phyloP scores from a whole-genome alignment of 2,797 vertebrate genomes.

The Sebastes cheni region DNA sequence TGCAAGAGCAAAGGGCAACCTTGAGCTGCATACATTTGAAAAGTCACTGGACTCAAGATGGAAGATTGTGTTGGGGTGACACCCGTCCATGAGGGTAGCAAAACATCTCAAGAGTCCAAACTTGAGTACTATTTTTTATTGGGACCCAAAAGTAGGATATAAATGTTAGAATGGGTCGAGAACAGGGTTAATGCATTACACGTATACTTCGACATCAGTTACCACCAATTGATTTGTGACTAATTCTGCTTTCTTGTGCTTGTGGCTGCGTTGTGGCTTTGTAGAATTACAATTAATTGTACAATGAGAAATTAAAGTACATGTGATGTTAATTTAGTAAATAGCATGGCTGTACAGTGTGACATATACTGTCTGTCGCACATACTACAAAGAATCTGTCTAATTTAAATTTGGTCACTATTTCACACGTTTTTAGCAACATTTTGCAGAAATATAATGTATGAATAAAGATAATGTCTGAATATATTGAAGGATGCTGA shows the following conservation, averaged over 20 bases:
- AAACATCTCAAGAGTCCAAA: background rate
- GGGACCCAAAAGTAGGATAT: background rate
- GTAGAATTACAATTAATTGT: background rate
- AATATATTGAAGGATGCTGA: background rate
- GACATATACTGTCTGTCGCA: too few species aligned
- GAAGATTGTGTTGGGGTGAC: background rate
- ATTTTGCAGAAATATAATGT: background rate
- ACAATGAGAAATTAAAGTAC: background rate
- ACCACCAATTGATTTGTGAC: background rate
- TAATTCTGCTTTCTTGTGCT: background rate
- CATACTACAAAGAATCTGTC: too few species aligned
- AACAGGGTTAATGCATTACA: background rate
- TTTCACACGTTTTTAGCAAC: background rate
- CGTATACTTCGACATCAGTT: background rate
- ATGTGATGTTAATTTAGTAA: background rate
- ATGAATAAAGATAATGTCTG: background rate
- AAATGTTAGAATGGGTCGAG: background rate
- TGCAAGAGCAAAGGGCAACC: background rate
- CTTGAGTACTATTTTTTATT: background rate
- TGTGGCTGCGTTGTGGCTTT: background rate
- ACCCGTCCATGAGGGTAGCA: background rate
- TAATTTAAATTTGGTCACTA: too few species aligned
- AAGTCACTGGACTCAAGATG: background rate
- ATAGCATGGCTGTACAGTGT: background rate
- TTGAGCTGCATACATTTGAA: background rate